phyloP scores from a whole-genome alignment of 1,140 invertebrate species.

The Nasonia giraulti region DNA sequence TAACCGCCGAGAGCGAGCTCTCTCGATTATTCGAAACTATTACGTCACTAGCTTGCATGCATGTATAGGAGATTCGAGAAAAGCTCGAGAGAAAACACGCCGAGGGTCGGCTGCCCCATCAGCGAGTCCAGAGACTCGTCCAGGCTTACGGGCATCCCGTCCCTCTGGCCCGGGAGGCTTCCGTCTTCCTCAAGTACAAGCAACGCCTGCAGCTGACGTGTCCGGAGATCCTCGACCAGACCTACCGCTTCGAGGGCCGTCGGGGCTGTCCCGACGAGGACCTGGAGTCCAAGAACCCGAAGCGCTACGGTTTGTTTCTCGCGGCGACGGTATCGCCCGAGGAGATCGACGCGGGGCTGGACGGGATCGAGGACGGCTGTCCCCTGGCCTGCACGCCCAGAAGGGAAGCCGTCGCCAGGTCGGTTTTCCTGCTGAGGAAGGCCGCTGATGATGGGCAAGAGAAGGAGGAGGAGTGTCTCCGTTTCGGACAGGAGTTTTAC shows the following conservation, averaged over 20 bases:
- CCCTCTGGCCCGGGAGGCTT: neutral
- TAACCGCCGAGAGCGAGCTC: no score
- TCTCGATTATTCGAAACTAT: no score
- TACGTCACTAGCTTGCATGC: no score
- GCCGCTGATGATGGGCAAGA: no score
- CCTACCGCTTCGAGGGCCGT: neutral
- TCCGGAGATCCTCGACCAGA: slow-evolving; percentile 19
- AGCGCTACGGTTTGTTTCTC: neutral
- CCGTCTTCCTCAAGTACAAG: neutral
- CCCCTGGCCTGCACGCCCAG: neutral
- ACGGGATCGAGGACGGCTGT: slow-evolving; percentile 12
- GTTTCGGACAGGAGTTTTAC: neutral
- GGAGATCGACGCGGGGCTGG: neutral
- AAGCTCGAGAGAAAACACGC: neutral
- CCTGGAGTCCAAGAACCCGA: no score
- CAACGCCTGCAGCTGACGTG: slow-evolving; percentile 10
- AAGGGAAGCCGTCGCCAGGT: neutral
- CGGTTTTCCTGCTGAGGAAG: neutral
- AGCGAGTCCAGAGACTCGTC: neutral
- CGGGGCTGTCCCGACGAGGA: slow-evolving; percentile 15
- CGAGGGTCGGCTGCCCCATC: neutral
- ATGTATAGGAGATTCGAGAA: neutral
- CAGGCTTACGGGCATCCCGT: neutral
- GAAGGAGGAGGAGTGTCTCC: neutral
- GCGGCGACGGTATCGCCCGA: slow-evolving; percentile 23